phyloP scores from a whole-genome alignment of 2,888 invertebrate species.

The Sminthurinus aureus region DNA sequence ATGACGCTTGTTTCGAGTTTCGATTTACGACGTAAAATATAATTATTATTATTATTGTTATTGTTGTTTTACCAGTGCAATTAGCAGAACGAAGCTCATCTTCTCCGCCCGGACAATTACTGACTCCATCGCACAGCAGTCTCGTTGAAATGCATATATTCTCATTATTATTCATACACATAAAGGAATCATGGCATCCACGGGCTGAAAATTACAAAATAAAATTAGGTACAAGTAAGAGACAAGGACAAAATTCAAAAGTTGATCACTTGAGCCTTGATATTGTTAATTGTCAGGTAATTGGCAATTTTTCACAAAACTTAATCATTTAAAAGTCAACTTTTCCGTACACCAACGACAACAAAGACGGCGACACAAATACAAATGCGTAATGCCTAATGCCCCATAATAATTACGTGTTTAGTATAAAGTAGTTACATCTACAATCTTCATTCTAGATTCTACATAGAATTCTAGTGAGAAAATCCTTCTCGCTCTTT shows the following conservation, averaged over 20 bases:
- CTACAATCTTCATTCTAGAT: too few relatives aligned
- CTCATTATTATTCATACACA: conserved; percentile 54
- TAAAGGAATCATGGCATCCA: conserved; percentile 59
- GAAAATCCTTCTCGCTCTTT: too few relatives aligned
- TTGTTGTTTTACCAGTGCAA: conserved; percentile 80
- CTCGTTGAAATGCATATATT: conserved; percentile 83
- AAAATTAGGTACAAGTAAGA: background rate
- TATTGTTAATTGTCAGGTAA: too few relatives aligned
- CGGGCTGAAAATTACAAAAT: conserved; percentile 48
- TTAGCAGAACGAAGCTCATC: conserved; percentile 86
- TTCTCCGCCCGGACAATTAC: conserved; percentile 92
- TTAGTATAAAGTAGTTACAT: too few relatives aligned
- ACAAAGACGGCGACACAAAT: too few relatives aligned
- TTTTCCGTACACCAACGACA: too few relatives aligned
- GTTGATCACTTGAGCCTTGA: background rate
- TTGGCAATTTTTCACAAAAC: too few relatives aligned
- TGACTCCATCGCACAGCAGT: conserved; percentile 83
- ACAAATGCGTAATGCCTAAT: too few relatives aligned
- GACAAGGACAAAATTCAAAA: background rate
- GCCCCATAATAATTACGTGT: too few relatives aligned
- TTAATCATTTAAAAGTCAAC: too few relatives aligned
- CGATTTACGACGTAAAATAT: background rate
- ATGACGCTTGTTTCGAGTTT: too few relatives aligned
- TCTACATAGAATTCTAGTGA: too few relatives aligned
- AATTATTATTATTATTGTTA: background rate